Conservation (phyloP, 53 echinoderm and acorn worm species). For the Actinopyga echinites region DNA sequence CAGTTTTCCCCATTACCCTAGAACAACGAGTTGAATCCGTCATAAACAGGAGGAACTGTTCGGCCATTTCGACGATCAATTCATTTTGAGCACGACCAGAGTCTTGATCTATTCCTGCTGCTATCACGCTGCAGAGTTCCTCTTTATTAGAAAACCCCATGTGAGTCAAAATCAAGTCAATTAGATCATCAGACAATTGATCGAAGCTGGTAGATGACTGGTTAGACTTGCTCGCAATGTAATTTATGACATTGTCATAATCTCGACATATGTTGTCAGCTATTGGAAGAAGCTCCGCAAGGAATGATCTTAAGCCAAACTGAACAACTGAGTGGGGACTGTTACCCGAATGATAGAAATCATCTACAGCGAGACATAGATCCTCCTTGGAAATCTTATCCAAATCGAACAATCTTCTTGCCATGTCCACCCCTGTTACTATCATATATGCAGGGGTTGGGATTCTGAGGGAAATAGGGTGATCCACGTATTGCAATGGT, state of each 20-base stretch:
- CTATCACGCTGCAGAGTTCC: background rate
- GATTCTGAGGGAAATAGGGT: background rate
- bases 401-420: background rate
- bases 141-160: background rate
- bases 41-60: background rate
- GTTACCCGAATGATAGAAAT: background rate
- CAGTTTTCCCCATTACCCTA: too few relatives aligned
- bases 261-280: background rate
- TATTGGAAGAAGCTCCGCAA: constrained; percentile 2
- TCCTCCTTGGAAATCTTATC: background rate
- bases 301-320: background rate
- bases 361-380: background rate
- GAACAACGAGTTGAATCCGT: background rate
- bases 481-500: background rate
- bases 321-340: background rate
- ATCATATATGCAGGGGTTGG: background rate
- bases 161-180: background rate
- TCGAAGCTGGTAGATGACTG: too few relatives aligned
- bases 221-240: background rate
- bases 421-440: background rate
- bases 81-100: background rate
- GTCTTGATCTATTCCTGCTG: background rate
- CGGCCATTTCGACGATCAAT: background rate
- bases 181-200: too few relatives aligned
- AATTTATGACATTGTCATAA: background rate